These are phyloP conservation scores for Eupithecia tripunctaria DNA, from an alignment of 2,888 invertebrate species.

Conservation along the genomic window DNA sequence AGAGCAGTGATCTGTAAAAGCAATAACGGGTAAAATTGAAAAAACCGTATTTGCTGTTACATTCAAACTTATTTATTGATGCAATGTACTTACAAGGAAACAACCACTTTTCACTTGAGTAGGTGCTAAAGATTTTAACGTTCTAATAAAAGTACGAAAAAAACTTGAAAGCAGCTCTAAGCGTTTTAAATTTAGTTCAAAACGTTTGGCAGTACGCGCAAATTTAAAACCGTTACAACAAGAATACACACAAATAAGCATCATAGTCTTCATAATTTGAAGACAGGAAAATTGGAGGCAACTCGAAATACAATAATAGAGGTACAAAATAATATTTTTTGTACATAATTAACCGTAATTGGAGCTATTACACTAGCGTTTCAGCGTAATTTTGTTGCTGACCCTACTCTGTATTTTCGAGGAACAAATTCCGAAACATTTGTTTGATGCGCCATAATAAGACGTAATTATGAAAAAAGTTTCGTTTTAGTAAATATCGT, in stretches of 20 bases:
- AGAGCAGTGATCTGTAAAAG: too few species aligned
- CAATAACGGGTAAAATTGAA: neutral
- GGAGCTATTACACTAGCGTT: conserved; percentile 67
- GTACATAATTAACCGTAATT: conserved; percentile 76
- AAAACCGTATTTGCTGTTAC: neutral
- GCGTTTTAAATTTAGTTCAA: neutral
- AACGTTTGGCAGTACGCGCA: neutral
- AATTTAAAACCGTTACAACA: conserved; percentile 17
- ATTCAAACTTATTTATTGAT: neutral
- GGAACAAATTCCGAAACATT: conserved; percentile 82
- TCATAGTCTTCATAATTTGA: conserved; percentile 22
- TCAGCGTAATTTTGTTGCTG: conserved; percentile 69
- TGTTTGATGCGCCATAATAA: conserved; percentile 83
- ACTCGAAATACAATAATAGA: conserved; percentile 62
- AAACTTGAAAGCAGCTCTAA: neutral
- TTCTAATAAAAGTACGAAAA: neutral
- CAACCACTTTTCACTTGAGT: neutral
- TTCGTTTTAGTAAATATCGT: conserved; percentile 49
- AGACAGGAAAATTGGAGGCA: conserved; percentile 51
- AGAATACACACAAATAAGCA: conserved; percentile 12
- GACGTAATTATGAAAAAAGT: conserved; percentile 80
- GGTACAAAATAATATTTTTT: conserved; percentile 62
- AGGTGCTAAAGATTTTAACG: neutral
- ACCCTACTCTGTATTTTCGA: conserved; percentile 76
- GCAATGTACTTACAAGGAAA: neutral